Evolutionary conservation across 2,888 invertebrate genomes (phyloP).

Genomic region (Hanleya hanleyi): DNA sequence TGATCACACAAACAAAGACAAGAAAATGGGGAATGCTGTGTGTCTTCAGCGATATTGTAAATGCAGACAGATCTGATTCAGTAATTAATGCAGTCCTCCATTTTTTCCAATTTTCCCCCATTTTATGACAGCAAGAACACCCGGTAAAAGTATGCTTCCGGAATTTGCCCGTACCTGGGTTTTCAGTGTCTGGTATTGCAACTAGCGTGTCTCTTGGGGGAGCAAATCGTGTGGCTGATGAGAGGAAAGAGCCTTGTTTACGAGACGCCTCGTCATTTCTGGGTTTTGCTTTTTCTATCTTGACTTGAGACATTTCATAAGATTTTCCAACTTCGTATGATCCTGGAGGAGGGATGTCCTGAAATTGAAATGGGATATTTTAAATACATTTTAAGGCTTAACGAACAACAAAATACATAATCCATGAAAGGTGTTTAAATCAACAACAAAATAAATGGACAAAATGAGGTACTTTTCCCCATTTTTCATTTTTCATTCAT

Average conservation of each 20-base stretch:
- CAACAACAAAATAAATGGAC: no score
- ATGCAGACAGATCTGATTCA: no score
- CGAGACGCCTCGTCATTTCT: slow-evolving; percentile 61
- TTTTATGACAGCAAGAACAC: neutral
- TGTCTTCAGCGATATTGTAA: no score
- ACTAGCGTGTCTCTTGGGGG: slow-evolving; percentile 61
- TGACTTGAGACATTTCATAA: slow-evolving; percentile 60
- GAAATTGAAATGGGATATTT: no score
- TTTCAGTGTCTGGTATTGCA: slow-evolving; percentile 51
- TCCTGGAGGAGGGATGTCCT: slow-evolving; percentile 71
- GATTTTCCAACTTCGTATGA: slow-evolving; percentile 67
- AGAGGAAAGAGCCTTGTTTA: slow-evolving; percentile 68
- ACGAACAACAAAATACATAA: no score
- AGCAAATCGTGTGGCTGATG: slow-evolving; percentile 68
- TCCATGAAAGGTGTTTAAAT: no score
- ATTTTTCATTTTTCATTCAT: no score
- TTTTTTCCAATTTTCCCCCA: neutral
- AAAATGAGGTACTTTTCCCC: no score
- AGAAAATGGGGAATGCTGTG: no score
- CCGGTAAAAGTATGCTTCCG: no score
- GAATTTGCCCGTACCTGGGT: slow-evolving; percentile 65
- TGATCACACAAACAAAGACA: no score
- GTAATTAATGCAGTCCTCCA: neutral
- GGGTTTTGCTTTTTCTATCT: slow-evolving; percentile 51
- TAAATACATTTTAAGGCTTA: no score